phyloP scores from a whole-genome alignment of 2,888 invertebrate species.

The Erynnis tages region DNA sequence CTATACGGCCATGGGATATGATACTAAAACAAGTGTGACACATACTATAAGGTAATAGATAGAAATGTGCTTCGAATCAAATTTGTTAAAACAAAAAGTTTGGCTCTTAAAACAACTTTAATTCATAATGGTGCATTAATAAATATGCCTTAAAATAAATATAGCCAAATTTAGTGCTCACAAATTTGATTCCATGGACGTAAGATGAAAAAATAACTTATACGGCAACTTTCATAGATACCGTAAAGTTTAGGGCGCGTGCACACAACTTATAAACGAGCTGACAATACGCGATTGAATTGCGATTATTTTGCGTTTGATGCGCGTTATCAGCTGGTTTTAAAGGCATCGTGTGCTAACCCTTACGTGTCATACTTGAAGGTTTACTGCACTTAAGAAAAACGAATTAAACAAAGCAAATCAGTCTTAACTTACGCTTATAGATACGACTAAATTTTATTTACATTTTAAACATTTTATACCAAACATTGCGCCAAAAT shows the following conservation, averaged over 20 bases:
- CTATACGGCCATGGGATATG: no score
- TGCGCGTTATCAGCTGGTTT: no score
- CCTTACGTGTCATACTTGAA: slow-evolving; percentile 6
- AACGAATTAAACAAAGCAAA: slow-evolving; percentile 51
- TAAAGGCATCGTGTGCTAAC: background rate
- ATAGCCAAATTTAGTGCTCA: slow-evolving; percentile 12
- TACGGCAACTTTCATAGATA: no score
- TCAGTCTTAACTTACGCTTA: slow-evolving; percentile 77
- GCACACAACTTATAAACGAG: no score
- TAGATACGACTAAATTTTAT: slow-evolving; percentile 63
- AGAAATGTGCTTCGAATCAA: background rate
- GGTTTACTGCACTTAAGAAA: slow-evolving; percentile 31
- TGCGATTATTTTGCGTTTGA: no score
- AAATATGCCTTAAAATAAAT: slow-evolving; percentile 26
- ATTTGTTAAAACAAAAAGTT: slow-evolving; percentile 20
- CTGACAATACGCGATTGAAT: no score
- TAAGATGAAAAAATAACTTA: background rate
- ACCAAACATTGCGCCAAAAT: slow-evolving; percentile 41
- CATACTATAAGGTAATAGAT: background rate
- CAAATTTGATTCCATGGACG: slow-evolving; percentile 7
- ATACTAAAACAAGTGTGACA: slow-evolving; percentile 1
- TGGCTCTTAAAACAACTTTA: slow-evolving; percentile 12
- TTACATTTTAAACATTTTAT: slow-evolving; percentile 52
- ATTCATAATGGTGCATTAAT: slow-evolving; percentile 24
- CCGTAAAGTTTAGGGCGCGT: no score